Evolutionary conservation across 1,140 invertebrate species (phyloP), one percentile per base, ranked within the genome.

Genomic region (Geopemphigus sp.): DNA sequence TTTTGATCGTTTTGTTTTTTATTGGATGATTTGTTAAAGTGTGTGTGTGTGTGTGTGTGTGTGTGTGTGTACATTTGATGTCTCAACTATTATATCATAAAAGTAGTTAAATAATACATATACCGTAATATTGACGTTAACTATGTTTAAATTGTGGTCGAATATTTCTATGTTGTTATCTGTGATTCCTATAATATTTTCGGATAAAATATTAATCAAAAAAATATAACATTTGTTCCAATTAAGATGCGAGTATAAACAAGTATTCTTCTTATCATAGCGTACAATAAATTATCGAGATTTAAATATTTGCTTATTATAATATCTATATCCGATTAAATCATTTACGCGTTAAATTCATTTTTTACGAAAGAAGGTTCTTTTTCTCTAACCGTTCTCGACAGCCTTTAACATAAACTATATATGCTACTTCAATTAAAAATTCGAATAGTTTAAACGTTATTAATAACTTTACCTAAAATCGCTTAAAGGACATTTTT

Each of bases 211-310:
- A 66, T 22, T 66, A 45, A 10, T 47, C 2, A 29, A 22, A 66
- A 2, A 12, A 45, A 45, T 12, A 4, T 39, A 39, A 39, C 32
- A 39, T 39, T 56, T 1, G 15, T 47, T 22, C 32, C 15, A 14
- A 45, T 66, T 66, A 66, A 45, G n/a, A n/a, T 22, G 22, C n/a
- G 15, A 45, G n/a, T 66, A 66, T 66, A n/a, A 66, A 66, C 22
- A 47, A 45, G n/a, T 45, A 22, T 66, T 66, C n/a, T 14, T 47
- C 11, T 39, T 64, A n/a, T 19, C 32, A 64, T 32, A 19, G 3
- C 15, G 19, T 17, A 2, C n/a, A n/a, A n/a, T n/a, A n/a, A n/a
- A n/a, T n/a, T 39, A 1, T 66, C 5, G 11, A 45, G 5, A 45
- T 66, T 39, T n/a, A 39, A 64, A 39, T n/a, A 15, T 64, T 11